A percentile compares a stretch with the other conserved stretches of the same genome.
These are phyloP conservation scores for Peucedramus taeniatus DNA, from an alignment of 2,113 vertebrate genomes.

Conservation along the genomic window DNA sequence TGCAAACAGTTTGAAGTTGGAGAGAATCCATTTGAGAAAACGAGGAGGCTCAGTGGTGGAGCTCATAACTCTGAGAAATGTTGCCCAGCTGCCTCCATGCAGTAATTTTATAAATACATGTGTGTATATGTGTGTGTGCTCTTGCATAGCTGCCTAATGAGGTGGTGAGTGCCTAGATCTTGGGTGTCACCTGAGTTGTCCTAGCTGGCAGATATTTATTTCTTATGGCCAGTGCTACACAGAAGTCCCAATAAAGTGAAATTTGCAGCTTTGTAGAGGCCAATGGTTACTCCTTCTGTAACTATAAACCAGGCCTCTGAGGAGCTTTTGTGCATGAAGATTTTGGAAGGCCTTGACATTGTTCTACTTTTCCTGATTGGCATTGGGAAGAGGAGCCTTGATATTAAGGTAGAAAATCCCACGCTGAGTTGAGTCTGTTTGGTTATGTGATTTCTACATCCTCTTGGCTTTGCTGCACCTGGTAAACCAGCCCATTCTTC, in stretches of 20 bases:
- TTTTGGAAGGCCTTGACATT: background rate
- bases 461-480: background rate
- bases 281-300: background rate
- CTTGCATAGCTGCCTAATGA: background rate
- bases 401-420: background rate
- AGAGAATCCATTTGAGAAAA: conserved; percentile 66
- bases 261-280: background rate
- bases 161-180: background rate
- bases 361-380: background rate
- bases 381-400: background rate
- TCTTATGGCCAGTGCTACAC: background rate
- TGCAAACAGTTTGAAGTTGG: conserved; percentile 59
- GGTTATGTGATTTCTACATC: accelerated
- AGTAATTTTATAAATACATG: background rate
- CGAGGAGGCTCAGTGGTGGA: conserved; percentile 4
- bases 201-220: background rate
- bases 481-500: background rate
- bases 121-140: background rate
- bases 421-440: accelerated
- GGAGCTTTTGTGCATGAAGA: no score
- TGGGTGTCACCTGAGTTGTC: background rate
- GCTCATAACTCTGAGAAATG: conserved; percentile 5
- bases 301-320: background rate
- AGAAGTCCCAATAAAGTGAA: background rate
- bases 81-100: conserved; percentile 30